A percentile compares a stretch with the other conserved stretches of the same genome.
phyloP scores from a whole-genome alignment of 2,797 vertebrate species.

The Austrolebias charrua region DNA sequence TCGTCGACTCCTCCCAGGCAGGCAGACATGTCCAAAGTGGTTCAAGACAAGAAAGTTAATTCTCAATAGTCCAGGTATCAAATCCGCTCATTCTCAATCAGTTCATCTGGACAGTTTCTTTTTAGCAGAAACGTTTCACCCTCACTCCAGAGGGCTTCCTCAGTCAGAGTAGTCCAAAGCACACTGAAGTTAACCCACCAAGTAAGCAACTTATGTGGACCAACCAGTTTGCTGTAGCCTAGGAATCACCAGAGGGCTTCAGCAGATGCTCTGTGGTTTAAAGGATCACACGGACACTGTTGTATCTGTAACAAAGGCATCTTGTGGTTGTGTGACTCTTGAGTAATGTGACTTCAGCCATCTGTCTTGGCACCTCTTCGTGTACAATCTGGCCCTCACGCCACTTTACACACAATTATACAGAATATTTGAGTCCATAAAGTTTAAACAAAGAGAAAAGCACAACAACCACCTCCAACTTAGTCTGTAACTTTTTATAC shows the following conservation, averaged over 20 bases:
- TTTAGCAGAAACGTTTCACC: too few species aligned
- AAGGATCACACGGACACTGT: constrained; percentile 58
- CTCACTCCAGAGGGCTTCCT: too few species aligned
- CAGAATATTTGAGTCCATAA: background rate
- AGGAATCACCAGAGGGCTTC: constrained; percentile 44
- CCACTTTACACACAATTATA: constrained; percentile 2
- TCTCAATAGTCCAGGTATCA: too few species aligned
- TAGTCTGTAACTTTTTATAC: constrained; percentile 1
- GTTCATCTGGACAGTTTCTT: too few species aligned
- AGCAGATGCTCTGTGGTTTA: constrained; percentile 60
- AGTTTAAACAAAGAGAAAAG: constrained; percentile 18
- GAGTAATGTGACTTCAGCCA: constrained; percentile 57
- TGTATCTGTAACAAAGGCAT: constrained; percentile 46
- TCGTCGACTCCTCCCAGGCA: too few species aligned
- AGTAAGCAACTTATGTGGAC: too few species aligned
- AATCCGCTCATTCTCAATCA: too few species aligned
- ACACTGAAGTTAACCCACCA: too few species aligned
- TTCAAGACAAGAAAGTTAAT: too few species aligned
- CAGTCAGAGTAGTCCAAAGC: too few species aligned
- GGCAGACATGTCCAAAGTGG: too few species aligned
- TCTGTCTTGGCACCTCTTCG: constrained; percentile 53
- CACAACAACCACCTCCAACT: constrained; percentile 9
- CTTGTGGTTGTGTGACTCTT: constrained; percentile 46
- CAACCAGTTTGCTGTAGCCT: too few species aligned
- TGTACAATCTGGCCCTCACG: constrained; percentile 21